A percentile compares a stretch with the other conserved stretches of the same genome.
These are phyloP conservation scores for Zeus faber DNA, from an alignment of 2,113 vertebrate species.

Conservation along the genomic window DNA sequence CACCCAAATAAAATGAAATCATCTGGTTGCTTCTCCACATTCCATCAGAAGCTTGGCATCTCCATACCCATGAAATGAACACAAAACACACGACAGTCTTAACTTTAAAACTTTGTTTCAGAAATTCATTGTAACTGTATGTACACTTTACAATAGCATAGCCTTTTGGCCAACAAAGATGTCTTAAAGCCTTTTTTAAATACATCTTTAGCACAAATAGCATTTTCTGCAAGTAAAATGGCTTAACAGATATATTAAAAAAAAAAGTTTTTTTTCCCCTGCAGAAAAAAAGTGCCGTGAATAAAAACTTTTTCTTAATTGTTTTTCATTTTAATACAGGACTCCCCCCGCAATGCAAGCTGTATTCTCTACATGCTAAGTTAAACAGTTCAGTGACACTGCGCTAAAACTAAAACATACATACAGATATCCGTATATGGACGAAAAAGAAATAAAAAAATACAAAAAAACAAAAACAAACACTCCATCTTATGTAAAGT, in stretches of 20 bases:
- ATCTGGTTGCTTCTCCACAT: background rate
- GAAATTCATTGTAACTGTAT: constrained; percentile 86
- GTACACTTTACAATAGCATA: constrained; percentile 95
- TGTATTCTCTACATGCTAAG: constrained; percentile 93
- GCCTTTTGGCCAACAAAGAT: constrained; percentile 85
- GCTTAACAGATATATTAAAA: constrained; percentile 64
- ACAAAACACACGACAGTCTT: constrained; percentile 52
- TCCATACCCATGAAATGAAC: constrained; percentile 52
- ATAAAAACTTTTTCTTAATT: constrained; percentile 83
- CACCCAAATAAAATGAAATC: no score
- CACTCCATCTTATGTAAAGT: constrained; percentile 94
- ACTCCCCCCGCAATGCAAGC: constrained; percentile 91
- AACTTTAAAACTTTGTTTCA: constrained; percentile 76
- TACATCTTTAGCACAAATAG: constrained; percentile 89
- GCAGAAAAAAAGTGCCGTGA: constrained; percentile 88
- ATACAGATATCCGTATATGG: constrained; percentile 86
- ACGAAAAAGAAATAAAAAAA: no score
- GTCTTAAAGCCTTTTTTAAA: constrained; percentile 86
- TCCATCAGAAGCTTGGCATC: background rate
- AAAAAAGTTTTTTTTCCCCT: constrained; percentile 65
- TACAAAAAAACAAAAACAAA: constrained; percentile 60
- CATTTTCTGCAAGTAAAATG: constrained; percentile 91
- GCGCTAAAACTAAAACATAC: constrained; percentile 91
- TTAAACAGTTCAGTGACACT: constrained; percentile 91
- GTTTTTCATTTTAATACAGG: no score